Base-by-base conservation (phyloP, 2,113 vertebrate species). In the Xenopus borealis region DNA sequence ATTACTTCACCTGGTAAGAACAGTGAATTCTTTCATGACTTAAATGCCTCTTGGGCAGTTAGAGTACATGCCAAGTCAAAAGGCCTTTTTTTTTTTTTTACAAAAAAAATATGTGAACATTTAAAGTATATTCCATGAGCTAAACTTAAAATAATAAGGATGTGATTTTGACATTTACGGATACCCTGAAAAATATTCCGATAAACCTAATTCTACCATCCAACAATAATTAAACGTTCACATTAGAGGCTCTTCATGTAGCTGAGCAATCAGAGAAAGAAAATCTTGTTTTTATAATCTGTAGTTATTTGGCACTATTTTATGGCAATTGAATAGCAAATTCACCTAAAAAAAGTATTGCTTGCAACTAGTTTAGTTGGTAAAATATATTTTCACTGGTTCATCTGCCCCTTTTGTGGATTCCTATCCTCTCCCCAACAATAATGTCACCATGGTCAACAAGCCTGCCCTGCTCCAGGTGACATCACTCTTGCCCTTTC, bases 21-120 rank as follows among this genome's bases (percentile, higher is more conserved):
- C 74, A 77, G 23, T 45, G 10, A 13, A 46, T 50, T 18, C 27
- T 52, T 72, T 47, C 9, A 20, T 46, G 17, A n/a, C 61, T 19
- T 63, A 58, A 63, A 33, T 69, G 73, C 73, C 12, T 40, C 45
- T 63, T 75, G 57, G 68, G 66, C 66, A 75, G 45, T 10, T 13
- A 9, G 17, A 18, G 53, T 63, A 40, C 18, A 53, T 52, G 58
- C n/a, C 27, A 47, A 55, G 59, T 27, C 59, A 40, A 23, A 45
- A 52, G 47, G 45, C 20, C 18, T 59, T 27, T 2, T 18, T 46
- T 5, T 40, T 27, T 57, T 47, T 2, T 47, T 52, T 14, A 30
- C 12, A 44, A 59, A 70, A 33, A 70, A 33, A 33, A 12, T 58
- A 69, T 7, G 33, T 0, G 12, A 23, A 30, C 68, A 12, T 75